A percentile compares a stretch with the other conserved stretches of the same genome.
Conservation (phyloP, 1,140 invertebrate genomes). For the Nixonia krombeini region DNA sequence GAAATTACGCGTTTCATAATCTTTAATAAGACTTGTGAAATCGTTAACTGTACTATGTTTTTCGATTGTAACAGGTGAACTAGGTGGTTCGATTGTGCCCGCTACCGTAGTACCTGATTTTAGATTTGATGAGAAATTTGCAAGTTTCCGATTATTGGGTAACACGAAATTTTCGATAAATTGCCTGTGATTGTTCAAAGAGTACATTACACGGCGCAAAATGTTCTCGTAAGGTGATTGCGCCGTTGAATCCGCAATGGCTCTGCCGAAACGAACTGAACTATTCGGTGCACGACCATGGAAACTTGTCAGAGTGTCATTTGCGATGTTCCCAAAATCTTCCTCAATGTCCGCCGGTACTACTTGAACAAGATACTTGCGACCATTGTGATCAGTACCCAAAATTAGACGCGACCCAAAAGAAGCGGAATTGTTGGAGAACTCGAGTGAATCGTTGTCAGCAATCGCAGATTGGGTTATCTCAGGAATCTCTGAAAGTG, state of each 20-base stretch:
- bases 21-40: too few relatives aligned
- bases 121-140: background rate
- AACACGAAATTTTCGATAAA: constrained; percentile 18
- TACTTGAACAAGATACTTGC: constrained; percentile 27
- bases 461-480: background rate
- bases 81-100: too few relatives aligned
- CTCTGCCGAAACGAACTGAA: constrained; percentile 1
- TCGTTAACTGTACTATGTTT: too few relatives aligned
- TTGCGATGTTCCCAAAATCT: background rate
- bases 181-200: constrained; percentile 11
- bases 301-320: background rate
- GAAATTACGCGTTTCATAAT: too few relatives aligned
- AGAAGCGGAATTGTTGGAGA: background rate
- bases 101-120: too few relatives aligned
- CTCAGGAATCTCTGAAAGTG: background rate
- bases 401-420: constrained; percentile 20
- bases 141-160: background rate
- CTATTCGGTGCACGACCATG: background rate
- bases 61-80: too few relatives aligned
- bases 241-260: background rate
- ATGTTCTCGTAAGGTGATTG: constrained; percentile 8
- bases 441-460: background rate
- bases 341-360: constrained; percentile 4
- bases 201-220: constrained; percentile 6
- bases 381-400: constrained; percentile 19